Conservation (phyloP, 2,888 invertebrate species). For the Balanococcus diminutus region DNA sequence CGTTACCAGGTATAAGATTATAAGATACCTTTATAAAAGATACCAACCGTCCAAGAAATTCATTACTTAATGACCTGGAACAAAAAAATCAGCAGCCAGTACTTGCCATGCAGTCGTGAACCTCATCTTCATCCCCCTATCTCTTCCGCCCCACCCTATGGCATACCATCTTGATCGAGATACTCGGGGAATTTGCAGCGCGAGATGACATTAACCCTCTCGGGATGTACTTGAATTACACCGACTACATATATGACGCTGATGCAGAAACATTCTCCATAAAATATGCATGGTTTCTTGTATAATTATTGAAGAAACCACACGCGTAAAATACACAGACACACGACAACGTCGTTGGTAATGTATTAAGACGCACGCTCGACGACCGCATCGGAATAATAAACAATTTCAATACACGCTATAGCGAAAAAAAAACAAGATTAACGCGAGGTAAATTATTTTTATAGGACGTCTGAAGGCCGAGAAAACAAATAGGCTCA, state of each 20-base stretch:
- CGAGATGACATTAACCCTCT: conserved; percentile 26
- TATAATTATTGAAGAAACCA: conserved; percentile 21
- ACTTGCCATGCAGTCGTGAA: neutral
- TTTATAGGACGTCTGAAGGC: conserved; percentile 29
- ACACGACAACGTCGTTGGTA: neutral
- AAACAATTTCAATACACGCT: conserved; percentile 11
- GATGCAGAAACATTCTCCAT: conserved; percentile 1
- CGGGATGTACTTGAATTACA: conserved; percentile 11
- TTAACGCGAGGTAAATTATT: conserved; percentile 34
- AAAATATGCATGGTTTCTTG: neutral
- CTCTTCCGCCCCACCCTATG: neutral
- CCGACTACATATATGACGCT: neutral
- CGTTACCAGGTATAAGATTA: neutral
- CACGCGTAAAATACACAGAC: neutral
- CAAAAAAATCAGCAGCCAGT: conserved; percentile 18
- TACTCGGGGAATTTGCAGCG: neutral
- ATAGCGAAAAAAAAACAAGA: conserved; percentile 1
- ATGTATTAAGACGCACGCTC: conserved; percentile 27
- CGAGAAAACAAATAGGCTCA: conserved; percentile 19
- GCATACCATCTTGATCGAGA: neutral
- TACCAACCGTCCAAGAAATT: neutral
- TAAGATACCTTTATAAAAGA: neutral
- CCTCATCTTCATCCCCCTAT: neutral
- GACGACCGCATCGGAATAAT: conserved; percentile 16
- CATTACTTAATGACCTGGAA: conserved; percentile 21